Evolutionary conservation across 2,113 vertebrate genomes (phyloP).

Genomic region (Amphiprion percula): DNA sequence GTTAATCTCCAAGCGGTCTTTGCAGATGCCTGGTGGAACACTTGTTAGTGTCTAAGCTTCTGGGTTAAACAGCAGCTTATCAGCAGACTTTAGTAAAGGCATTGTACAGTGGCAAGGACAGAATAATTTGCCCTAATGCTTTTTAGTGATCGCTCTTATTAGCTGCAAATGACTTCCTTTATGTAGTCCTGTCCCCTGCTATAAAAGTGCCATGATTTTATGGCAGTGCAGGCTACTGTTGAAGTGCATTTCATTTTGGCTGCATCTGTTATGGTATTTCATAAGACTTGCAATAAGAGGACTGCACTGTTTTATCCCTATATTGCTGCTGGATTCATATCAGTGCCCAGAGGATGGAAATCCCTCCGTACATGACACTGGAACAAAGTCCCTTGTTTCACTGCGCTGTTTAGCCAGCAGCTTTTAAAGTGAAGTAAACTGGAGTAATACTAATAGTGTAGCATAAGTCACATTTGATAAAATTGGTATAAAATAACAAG

Average conservation of each 20-base stretch:
- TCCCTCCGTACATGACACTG: constrained; percentile 15
- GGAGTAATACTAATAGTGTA: background rate
- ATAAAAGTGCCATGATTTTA: constrained; percentile 77
- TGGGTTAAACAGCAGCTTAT: constrained; percentile 54
- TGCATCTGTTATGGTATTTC: constrained; percentile 69
- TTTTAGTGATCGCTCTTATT: constrained; percentile 69
- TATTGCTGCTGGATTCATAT: constrained; percentile 65
- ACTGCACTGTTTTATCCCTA: constrained; percentile 50
- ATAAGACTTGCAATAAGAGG: constrained; percentile 68
- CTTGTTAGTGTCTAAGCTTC: constrained; percentile 39
- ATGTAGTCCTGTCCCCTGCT: constrained; percentile 65
- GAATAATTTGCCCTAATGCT: constrained; percentile 72
- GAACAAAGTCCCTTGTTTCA: background rate
- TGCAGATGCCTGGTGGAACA: constrained; percentile 46
- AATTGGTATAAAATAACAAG: background rate
- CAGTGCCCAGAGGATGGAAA: constrained; percentile 36
- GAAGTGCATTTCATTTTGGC: constrained; percentile 73
- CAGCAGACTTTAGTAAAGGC: constrained; percentile 55
- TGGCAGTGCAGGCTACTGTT: constrained; percentile 60
- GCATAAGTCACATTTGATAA: background rate
- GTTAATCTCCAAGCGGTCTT: constrained; percentile 64
- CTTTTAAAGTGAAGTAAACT: background rate
- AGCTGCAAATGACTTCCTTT: constrained; percentile 70
- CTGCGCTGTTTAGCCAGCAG: background rate
- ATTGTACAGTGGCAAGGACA: constrained; percentile 62